These are phyloP conservation scores for Cavia porcellus DNA, from an alignment of 2,113 vertebrate species.

Conservation along the genomic window DNA sequence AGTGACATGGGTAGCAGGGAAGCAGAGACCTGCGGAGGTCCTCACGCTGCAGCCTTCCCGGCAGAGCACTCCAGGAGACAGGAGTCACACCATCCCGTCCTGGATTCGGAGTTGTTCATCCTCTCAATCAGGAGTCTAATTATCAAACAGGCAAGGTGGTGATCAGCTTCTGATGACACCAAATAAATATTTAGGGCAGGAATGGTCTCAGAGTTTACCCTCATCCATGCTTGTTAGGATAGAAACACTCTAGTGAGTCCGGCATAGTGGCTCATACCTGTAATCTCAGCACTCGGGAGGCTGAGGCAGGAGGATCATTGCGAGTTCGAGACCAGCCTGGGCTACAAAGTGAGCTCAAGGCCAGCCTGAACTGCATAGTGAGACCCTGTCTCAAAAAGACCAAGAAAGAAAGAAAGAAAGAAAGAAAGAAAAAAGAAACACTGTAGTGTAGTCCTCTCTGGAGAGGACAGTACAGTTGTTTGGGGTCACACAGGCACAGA, in stretches of 20 bases:
- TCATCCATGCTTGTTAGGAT: neutral
- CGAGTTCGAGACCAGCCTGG: too few species aligned
- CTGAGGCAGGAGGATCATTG: too few species aligned
- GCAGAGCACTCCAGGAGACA: neutral
- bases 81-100: neutral
- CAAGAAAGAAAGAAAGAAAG: too few species aligned
- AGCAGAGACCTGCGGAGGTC: neutral
- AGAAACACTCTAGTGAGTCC: neutral
- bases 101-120: neutral
- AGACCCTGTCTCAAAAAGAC: too few species aligned
- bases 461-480: neutral
- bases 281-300: too few species aligned
- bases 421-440: too few species aligned
- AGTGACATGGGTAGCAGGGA: too few species aligned
- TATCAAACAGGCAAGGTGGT: neutral
- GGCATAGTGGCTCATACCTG: too few species aligned
- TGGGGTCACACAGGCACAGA: neutral
- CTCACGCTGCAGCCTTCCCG: neutral
- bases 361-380: too few species aligned
- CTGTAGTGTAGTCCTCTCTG: neutral
- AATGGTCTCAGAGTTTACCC: neutral
- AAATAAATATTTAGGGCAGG: neutral
- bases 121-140: neutral
- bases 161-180: neutral
- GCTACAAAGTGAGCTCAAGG: too few species aligned